Evolutionary conservation across 2,113 vertebrate species (phyloP).

Genomic region (Irena cyanogastra): DNA sequence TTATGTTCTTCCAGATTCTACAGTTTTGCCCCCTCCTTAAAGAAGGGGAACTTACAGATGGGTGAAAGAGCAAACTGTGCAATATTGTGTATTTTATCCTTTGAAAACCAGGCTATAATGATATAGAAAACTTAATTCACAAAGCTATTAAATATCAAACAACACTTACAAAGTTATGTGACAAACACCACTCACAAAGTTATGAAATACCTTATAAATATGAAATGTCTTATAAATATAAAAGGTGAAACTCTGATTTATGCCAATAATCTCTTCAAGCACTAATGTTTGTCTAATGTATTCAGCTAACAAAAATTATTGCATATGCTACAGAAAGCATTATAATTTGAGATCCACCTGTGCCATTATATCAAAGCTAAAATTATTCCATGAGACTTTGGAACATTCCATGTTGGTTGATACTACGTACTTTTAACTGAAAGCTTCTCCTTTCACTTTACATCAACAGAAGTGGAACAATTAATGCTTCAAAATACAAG

Average conservation of each 20-base stretch:
- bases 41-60: background rate
- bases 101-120: conserved; percentile 19
- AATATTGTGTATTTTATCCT: background rate
- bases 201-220: conserved; percentile 57
- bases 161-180: conserved; percentile 12
- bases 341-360: conserved; percentile 71
- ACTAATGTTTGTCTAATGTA: conserved; percentile 73
- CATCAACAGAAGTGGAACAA: conserved; percentile 57
- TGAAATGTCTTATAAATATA: conserved; percentile 71
- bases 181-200: conserved; percentile 51
- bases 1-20: background rate
- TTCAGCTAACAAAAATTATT: conserved; percentile 73
- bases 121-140: conserved; percentile 33
- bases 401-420: conserved; percentile 69
- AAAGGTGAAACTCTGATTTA: conserved; percentile 62
- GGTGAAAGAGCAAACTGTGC: background rate
- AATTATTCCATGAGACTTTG: conserved; percentile 69
- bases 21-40: background rate
- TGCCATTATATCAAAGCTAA: conserved; percentile 74
- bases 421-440: conserved; percentile 69
- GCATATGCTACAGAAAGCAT: conserved; percentile 59
- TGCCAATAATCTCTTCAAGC: conserved; percentile 69
- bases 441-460: conserved; percentile 70
- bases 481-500: conserved; percentile 67
- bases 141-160: conserved; percentile 47